A percentile compares a stretch with the other conserved stretches of the same genome.
Evolutionary conservation across 2,888 invertebrate species (phyloP).

Genomic region (Zootermopsis nevadensis): DNA sequence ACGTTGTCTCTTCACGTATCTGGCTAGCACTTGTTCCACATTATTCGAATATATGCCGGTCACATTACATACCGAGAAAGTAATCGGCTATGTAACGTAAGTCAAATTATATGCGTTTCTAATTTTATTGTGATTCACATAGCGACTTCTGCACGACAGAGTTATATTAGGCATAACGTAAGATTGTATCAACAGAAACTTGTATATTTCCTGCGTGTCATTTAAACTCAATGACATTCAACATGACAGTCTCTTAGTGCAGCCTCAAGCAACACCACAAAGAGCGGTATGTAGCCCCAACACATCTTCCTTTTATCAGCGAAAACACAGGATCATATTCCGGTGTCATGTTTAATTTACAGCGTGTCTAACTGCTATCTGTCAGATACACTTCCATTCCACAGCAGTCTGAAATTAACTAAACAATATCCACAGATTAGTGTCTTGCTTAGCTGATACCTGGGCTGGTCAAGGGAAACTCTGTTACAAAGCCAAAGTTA

Average conservation of each 20-base stretch:
- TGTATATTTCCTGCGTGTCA: constrained; percentile 15
- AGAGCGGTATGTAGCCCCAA: not conserved
- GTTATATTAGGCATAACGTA: not conserved
- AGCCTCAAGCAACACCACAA: not conserved
- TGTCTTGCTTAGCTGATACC: too few species aligned
- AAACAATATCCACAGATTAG: too few species aligned
- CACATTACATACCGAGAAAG: too few species aligned
- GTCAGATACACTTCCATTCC: not conserved
- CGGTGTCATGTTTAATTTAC: not conserved
- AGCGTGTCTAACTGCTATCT: not conserved
- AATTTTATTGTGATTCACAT: too few species aligned
- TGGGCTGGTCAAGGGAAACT: too few species aligned
- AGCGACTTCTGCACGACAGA: not conserved
- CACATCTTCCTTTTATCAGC: not conserved
- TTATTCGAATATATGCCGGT: too few species aligned
- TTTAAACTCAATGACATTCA: not conserved
- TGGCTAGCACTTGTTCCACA: too few species aligned
- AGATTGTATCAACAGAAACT: not conserved
- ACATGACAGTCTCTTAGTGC: not conserved
- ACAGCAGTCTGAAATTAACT: too few species aligned
- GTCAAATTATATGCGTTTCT: too few species aligned
- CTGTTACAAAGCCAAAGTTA: too few species aligned
- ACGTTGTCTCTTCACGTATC: too few species aligned
- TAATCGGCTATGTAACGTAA: too few species aligned
- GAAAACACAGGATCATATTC: not conserved